A percentile compares a stretch with the other conserved stretches of the same genome.
phyloP scores from a whole-genome alignment of 1,140 invertebrate genomes.

The Neodiprion lecontei region DNA sequence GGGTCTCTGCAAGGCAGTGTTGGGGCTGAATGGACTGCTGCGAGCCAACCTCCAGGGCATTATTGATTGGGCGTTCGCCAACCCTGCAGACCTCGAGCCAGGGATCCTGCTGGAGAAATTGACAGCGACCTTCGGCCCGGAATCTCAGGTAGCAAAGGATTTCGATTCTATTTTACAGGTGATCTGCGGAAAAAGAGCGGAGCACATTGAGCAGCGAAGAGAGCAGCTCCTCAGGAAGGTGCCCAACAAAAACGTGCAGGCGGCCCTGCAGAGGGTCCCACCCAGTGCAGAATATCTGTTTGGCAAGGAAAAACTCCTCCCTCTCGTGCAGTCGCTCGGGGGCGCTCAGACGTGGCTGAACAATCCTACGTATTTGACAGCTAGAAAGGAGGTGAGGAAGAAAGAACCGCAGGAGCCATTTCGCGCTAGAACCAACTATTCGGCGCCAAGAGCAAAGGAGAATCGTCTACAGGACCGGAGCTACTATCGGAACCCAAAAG shows the following conservation, averaged over 20 bases:
- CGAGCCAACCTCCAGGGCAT: constrained; percentile 11
- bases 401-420: neutral
- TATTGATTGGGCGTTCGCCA: constrained; percentile 16
- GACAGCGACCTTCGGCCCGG: neutral
- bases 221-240: constrained; percentile 21
- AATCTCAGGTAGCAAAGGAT: neutral
- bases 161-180: constrained; percentile 26
- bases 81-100: neutral
- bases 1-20: constrained; percentile 32
- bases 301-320: constrained; percentile 15
- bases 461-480: neutral
- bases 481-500: too few species aligned
- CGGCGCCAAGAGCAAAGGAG: neutral
- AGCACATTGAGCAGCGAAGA: constrained; percentile 31
- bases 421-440: neutral
- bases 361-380: neutral
- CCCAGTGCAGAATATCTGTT: constrained; percentile 22
- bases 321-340: constrained; percentile 27
- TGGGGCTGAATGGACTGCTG: constrained; percentile 16
- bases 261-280: constrained; percentile 20
- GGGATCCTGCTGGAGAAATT: neutral
- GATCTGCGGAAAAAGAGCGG: constrained; percentile 31
- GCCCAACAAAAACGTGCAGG: constrained; percentile 16
- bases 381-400: neutral
- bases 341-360: constrained; percentile 13